A percentile compares a stretch with the other conserved stretches of the same genome.
Conservation (phyloP, 2,888 invertebrate species). For the Drosophila helvetica region DNA sequence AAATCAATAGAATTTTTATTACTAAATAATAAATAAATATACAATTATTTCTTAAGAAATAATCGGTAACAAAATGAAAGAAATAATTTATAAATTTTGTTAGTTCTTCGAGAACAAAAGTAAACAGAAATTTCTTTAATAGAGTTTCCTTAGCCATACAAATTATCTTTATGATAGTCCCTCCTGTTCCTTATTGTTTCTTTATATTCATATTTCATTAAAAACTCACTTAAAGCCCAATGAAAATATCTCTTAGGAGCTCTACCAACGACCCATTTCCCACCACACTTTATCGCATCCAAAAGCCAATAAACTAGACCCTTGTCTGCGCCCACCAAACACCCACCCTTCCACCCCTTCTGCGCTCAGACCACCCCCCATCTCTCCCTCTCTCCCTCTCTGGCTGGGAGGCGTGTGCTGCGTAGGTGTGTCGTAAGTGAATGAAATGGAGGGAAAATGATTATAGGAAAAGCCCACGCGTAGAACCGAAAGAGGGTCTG, state of each 20-base stretch:
- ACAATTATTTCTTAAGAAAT: no score
- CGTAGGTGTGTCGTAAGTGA: constrained; percentile 71
- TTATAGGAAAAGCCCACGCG: constrained; percentile 64
- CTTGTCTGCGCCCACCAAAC: constrained; percentile 24
- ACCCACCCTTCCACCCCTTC: constrained; percentile 13
- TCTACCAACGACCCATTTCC: constrained; percentile 8
- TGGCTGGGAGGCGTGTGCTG: constrained; percentile 3
- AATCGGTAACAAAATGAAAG: no score
- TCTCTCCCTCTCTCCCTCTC: background rate
- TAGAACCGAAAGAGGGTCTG: constrained; percentile 1
- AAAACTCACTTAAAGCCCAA: background rate
- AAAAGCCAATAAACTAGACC: constrained; percentile 50
- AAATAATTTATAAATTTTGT: no score
- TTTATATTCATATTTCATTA: constrained; percentile 1
- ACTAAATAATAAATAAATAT: no score
- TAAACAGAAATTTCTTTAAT: background rate
- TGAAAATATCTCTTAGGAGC: background rate
- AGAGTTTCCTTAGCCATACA: background rate
- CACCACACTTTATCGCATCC: constrained; percentile 2
- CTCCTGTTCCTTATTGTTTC: background rate
- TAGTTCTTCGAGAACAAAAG: background rate
- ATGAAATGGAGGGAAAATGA: constrained; percentile 63
- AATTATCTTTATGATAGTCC: background rate
- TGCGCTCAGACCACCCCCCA: constrained; percentile 10
- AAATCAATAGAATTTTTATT: no score